Evolutionary conservation across 2,113 vertebrate species (phyloP).

Genomic region (Thermophis baileyi): DNA sequence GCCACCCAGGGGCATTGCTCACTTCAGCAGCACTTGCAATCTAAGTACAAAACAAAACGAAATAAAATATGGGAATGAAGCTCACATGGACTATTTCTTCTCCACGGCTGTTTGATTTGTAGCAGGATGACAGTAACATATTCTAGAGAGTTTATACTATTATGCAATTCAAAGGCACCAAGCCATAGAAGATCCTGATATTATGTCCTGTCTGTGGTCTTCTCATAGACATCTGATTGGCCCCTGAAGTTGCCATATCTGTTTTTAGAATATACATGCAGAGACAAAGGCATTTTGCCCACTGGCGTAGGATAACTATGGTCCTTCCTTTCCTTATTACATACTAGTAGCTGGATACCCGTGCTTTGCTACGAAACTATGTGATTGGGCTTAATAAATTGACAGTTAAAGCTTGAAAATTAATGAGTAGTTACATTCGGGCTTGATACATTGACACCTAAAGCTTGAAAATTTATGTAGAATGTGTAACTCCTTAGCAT

Average conservation of each 20-base stretch:
- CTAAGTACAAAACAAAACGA: background rate
- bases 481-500: no score
- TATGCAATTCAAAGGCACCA: background rate
- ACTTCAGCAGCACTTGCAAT: background rate
- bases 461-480: no score
- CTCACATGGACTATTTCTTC: background rate
- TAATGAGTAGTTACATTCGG: no score
- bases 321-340: background rate
- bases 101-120: background rate
- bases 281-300: background rate
- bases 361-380: no score
- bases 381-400: no score
- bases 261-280: background rate
- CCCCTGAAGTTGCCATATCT: background rate
- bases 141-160: background rate
- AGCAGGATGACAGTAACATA: background rate
- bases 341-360: no score
- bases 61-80: background rate
- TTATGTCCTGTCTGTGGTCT: background rate
- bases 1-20: background rate
- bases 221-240: background rate
- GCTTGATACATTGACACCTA: no score
- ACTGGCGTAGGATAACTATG: background rate
- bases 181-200: background rate
- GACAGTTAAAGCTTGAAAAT: no score